A percentile compares a stretch with the other conserved stretches of the same genome.
phyloP scores from a whole-genome alignment of 2,888 invertebrate genomes.

The Laspeyria flexula region DNA sequence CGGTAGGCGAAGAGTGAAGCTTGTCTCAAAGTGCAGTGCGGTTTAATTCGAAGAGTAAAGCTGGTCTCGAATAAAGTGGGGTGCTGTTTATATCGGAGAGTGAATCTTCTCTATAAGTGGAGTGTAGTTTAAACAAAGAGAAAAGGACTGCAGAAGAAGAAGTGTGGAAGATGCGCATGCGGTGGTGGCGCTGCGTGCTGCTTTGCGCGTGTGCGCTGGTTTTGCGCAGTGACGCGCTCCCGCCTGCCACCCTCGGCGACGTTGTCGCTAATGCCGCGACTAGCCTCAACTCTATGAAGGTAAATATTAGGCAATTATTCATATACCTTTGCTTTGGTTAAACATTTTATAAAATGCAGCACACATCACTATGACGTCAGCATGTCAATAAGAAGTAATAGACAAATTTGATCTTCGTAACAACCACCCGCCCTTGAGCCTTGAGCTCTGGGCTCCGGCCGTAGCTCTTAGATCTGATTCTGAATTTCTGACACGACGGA shows the following conservation, averaged over 20 bases:
- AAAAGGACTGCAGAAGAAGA: too few relatives aligned
- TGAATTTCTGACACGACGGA: too few relatives aligned
- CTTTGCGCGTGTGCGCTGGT: slow-evolving; percentile 67
- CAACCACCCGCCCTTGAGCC: too few relatives aligned
- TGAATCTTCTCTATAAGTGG: slow-evolving; percentile 14
- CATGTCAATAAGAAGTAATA: too few relatives aligned
- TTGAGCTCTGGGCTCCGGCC: too few relatives aligned
- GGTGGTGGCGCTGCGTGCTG: slow-evolving; percentile 65
- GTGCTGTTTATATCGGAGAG: too few relatives aligned
- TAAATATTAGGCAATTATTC: slow-evolving; percentile 38
- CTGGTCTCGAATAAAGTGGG: too few relatives aligned
- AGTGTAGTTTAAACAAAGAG: slow-evolving; percentile 3
- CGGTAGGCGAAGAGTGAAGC: slow-evolving; percentile 15
- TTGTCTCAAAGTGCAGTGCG: slow-evolving; percentile 17
- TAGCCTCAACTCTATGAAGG: slow-evolving; percentile 83
- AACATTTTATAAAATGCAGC: too few relatives aligned
- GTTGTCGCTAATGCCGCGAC: slow-evolving; percentile 81
- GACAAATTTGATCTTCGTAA: too few relatives aligned
- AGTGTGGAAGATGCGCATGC: slow-evolving; percentile 58
- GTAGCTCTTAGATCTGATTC: too few relatives aligned
- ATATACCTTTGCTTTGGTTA: too few relatives aligned
- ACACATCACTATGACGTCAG: too few relatives aligned
- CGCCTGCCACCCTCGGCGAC: slow-evolving; percentile 80
- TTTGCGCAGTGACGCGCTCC: slow-evolving; percentile 67
- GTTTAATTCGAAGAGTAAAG: background rate